Evolutionary conservation across 2,113 vertebrate species (phyloP).

Genomic region (Diphyllodes magnificus): DNA sequence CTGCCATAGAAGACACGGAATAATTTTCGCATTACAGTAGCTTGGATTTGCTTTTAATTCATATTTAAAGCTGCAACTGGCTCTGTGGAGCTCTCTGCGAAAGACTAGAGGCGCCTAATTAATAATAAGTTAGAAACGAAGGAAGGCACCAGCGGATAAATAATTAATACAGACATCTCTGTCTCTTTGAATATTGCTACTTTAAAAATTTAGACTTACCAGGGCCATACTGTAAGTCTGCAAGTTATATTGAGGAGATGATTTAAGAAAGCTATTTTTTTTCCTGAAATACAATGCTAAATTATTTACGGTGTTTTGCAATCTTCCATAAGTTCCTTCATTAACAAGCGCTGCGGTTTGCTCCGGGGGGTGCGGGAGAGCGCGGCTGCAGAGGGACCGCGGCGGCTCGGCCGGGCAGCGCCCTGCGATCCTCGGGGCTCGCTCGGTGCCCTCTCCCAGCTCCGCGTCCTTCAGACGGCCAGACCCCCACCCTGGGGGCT

Average conservation of each 20-base stretch:
- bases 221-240: slow-evolving; percentile 76
- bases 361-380: slow-evolving; percentile 52
- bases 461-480: not conserved
- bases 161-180: slow-evolving; percentile 84
- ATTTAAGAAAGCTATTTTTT: slow-evolving; percentile 79
- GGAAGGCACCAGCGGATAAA: slow-evolving; percentile 81
- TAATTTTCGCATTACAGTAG: slow-evolving; percentile 87
- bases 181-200: slow-evolving; percentile 83
- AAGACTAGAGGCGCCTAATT: slow-evolving; percentile 88
- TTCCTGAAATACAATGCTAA: slow-evolving; percentile 75
- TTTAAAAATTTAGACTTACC: slow-evolving; percentile 79
- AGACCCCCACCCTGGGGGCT: not conserved
- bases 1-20: slow-evolving; percentile 86
- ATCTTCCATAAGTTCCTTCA: slow-evolving; percentile 73
- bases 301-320: slow-evolving; percentile 79
- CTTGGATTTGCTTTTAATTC: slow-evolving; percentile 88
- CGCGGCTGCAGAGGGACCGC: not conserved
- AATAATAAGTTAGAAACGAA: slow-evolving; percentile 88
- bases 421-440: not conserved
- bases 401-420: not conserved
- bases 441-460: not conserved
- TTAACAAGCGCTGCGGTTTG: slow-evolving; percentile 63
- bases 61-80: slow-evolving; percentile 83
- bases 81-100: slow-evolving; percentile 78
- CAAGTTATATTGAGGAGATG: slow-evolving; percentile 74